phyloP scores from a whole-genome alignment of 2,113 vertebrate genomes.

The Phalacrocorax pelagicus region DNA sequence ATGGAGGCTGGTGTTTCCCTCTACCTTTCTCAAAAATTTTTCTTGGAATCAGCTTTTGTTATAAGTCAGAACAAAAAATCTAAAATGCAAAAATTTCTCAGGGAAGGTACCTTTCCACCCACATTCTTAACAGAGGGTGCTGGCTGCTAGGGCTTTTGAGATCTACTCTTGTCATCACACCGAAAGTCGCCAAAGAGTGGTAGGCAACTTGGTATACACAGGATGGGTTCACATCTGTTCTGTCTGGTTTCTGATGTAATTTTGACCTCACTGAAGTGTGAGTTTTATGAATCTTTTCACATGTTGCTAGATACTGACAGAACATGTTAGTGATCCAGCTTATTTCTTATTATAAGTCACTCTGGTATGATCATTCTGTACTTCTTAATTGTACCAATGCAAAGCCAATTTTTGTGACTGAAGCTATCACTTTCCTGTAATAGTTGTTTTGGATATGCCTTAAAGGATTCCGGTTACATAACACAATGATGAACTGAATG shows the following conservation, averaged over 20 bases:
- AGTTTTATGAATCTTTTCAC: not conserved
- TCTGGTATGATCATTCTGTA: not conserved
- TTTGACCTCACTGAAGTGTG: not conserved
- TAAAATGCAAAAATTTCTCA: not conserved
- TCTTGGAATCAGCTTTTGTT: not conserved
- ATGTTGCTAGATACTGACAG: not conserved
- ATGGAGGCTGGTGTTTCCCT: not conserved
- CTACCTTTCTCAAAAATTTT: not conserved
- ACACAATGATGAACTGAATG: not conserved
- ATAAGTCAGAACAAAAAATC: not conserved
- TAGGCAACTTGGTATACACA: not conserved
- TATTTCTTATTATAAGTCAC: not conserved
- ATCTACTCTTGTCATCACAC: not conserved
- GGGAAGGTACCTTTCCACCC: not conserved
- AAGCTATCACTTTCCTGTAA: not conserved
- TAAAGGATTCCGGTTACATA: not conserved
- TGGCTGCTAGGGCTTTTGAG: not conserved
- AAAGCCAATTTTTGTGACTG: not conserved
- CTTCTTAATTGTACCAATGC: not conserved
- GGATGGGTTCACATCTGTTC: conserved; percentile 9
- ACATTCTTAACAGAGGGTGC: not conserved
- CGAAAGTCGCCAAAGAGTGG: not conserved
- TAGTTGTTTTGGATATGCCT: not conserved
- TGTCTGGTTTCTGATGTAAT: not conserved
- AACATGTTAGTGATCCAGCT: not conserved